Percentiles rank a stretch among this genome's conserved stretches.
phyloP scores from a whole-genome alignment of 2,888 invertebrate genomes.

The Hemithea aestivaria region DNA sequence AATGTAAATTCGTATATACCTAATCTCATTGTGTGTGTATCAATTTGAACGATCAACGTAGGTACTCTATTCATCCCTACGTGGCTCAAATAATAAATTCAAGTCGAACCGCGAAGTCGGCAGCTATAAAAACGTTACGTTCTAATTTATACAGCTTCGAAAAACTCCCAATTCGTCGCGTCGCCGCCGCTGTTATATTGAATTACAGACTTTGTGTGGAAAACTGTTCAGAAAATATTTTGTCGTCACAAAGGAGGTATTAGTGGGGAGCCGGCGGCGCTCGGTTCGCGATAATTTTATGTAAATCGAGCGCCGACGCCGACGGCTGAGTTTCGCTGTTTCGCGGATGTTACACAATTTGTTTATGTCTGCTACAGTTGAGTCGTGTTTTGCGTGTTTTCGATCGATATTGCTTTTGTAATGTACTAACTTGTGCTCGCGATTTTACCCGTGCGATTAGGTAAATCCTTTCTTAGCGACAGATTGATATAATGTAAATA shows the following conservation, averaged over 20 bases:
- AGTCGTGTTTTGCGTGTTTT: conserved; percentile 30
- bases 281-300: conserved; percentile 42
- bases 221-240: conserved; percentile 78
- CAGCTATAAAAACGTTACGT: conserved; percentile 7
- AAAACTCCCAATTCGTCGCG: conserved; percentile 26
- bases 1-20: too few species aligned
- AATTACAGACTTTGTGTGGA: conserved; percentile 74
- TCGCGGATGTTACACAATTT: conserved; percentile 52
- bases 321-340: conserved; percentile 53
- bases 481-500: too few species aligned
- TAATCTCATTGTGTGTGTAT: too few species aligned
- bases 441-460: too few species aligned
- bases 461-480: too few species aligned
- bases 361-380: conserved; percentile 53
- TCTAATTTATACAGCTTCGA: conserved; percentile 39
- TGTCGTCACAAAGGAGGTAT: conserved; percentile 73
- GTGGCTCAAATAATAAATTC: conserved; percentile 11
- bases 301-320: conserved; percentile 51
- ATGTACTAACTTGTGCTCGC: too few species aligned
- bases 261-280: conserved; percentile 33
- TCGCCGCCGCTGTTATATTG: conserved; percentile 45
- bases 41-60: too few species aligned
- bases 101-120: neutral
- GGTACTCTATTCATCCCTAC: neutral
- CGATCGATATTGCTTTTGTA: conserved; percentile 29